A percentile compares a stretch with the other conserved stretches of the same genome.
These are phyloP conservation scores for Drosophila cyrtoloma DNA, from an alignment of 2,888 invertebrate species.

Conservation along the genomic window DNA sequence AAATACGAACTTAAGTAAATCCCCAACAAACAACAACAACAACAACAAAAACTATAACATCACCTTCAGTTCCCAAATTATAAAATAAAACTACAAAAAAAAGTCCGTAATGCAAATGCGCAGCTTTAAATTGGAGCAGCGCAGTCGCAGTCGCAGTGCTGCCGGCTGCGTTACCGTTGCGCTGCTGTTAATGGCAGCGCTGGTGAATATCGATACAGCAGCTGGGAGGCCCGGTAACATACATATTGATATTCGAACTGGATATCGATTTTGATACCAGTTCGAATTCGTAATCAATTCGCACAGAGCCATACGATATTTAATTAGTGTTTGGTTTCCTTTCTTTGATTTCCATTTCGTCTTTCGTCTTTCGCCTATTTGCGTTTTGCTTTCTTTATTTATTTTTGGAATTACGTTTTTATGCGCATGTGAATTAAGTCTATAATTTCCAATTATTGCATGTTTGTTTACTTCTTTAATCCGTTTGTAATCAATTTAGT, in stretches of 20 bases:
- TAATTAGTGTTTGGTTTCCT: conserved; percentile 49
- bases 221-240: conserved; percentile 69
- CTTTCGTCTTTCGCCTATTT: conserved; percentile 11
- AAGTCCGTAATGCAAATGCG: conserved; percentile 62
- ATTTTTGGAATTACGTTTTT: conserved; percentile 18
- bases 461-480: conserved; percentile 13
- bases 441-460: conserved; percentile 17
- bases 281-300: conserved; percentile 62
- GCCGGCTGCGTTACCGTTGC: conserved; percentile 40
- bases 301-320: conserved; percentile 57
- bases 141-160: conserved; percentile 41
- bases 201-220: conserved; percentile 57
- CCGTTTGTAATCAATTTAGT: conserved; percentile 2
- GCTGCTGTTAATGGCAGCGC: conserved; percentile 54
- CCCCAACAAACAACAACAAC: conserved; percentile 16
- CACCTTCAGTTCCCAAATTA: conserved; percentile 30
- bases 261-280: conserved; percentile 41
- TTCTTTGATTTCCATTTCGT: conserved; percentile 33
- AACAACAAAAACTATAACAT: conserved; percentile 13
- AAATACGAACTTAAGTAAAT: conserved; percentile 32
- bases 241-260: conserved; percentile 21
- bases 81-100: neutral
- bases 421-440: conserved; percentile 24
- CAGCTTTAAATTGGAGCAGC: conserved; percentile 38
- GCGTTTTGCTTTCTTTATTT: conserved; percentile 14